Evolutionary conservation across 1,140 invertebrate genomes (phyloP).

Genomic region (Phocides pigmalion): DNA sequence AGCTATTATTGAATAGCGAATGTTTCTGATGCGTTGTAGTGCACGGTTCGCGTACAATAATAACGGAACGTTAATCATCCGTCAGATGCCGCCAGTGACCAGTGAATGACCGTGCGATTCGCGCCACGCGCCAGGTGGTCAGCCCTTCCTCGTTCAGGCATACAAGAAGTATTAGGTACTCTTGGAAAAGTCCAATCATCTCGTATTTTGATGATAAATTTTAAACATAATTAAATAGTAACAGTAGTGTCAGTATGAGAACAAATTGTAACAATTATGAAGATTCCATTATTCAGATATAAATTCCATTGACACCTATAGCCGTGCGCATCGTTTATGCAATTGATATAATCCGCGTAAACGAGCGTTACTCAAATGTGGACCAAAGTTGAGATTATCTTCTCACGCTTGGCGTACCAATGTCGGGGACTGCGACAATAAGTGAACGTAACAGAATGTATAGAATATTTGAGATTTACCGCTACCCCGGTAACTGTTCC

Average conservation of each 20-base stretch:
- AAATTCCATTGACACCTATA: too few species aligned
- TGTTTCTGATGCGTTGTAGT: constrained; percentile 24
- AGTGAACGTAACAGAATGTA: constrained; percentile 37
- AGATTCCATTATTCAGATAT: too few species aligned
- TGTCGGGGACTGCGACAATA: constrained; percentile 39
- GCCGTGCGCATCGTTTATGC: background rate
- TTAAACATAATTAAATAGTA: too few species aligned
- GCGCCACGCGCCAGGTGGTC: constrained; percentile 60
- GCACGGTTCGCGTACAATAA: background rate
- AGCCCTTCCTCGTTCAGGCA: constrained; percentile 30
- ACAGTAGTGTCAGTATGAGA: too few species aligned
- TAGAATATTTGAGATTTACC: constrained; percentile 42
- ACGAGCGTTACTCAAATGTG: constrained; percentile 7
- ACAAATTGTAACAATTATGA: too few species aligned
- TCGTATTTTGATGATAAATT: background rate
- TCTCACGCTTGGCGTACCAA: constrained; percentile 28
- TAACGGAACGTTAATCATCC: constrained; percentile 2
- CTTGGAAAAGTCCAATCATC: background rate
- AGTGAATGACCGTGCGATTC: constrained; percentile 48
- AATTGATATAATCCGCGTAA: constrained; percentile 6
- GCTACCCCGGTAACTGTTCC: constrained; percentile 44
- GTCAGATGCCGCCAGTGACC: constrained; percentile 32
- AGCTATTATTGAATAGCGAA: too few species aligned
- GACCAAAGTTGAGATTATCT: constrained; percentile 17
- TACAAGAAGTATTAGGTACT: too few species aligned